Evolutionary conservation across 2,113 vertebrate species (phyloP).

Genomic region (Cairina moschata): DNA sequence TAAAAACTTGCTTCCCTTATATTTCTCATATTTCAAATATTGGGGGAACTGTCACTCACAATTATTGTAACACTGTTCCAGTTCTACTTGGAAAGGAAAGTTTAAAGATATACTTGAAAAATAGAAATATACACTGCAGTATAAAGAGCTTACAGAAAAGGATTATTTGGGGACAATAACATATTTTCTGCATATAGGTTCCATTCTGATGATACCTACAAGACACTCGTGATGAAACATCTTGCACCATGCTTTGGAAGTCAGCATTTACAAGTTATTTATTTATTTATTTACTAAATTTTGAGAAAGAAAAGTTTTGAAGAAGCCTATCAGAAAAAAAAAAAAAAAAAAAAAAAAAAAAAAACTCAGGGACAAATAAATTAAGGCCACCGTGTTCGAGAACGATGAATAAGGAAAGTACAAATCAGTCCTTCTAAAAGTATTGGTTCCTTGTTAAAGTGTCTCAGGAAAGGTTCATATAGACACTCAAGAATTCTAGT

Average conservation of each 20-base stretch:
- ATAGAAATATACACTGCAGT: not conserved
- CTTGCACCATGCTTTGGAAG: not conserved
- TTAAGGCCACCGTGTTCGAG: not conserved
- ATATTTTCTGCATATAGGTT: not conserved
- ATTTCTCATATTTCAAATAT: not conserved
- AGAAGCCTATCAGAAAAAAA: not conserved
- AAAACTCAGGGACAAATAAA: not conserved
- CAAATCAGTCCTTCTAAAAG: not conserved
- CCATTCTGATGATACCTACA: not conserved
- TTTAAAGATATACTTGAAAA: not conserved
- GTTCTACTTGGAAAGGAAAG: not conserved
- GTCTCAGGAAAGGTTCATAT: not conserved
- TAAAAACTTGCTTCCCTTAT: not conserved
- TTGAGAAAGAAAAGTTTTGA: not conserved
- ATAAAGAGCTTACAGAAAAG: not conserved
- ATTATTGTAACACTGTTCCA: not conserved
- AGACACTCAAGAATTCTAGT: not conserved
- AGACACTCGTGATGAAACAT: rapidly evolving
- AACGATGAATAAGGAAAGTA: not conserved
- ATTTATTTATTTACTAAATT: not conserved
- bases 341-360: not conserved
- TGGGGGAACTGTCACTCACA: not conserved
- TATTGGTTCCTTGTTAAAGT: not conserved
- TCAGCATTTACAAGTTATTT: not conserved
- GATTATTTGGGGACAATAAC: not conserved